These are phyloP conservation scores for Drosophila burlai DNA, from an alignment of 1,140 invertebrate species.

Conservation along the genomic window DNA sequence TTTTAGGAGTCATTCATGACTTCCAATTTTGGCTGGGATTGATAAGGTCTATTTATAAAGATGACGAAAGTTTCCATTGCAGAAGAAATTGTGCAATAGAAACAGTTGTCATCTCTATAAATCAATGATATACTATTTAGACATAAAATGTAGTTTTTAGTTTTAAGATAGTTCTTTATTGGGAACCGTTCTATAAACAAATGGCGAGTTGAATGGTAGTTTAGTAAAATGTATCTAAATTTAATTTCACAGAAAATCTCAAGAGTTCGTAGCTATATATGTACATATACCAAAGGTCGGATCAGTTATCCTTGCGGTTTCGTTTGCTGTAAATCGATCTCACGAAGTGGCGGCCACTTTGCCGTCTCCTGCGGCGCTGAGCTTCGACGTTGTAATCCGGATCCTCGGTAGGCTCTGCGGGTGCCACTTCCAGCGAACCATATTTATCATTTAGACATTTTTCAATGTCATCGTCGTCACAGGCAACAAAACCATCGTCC, in stretches of 20 bases:
- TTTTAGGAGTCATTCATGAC: background rate
- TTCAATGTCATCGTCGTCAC: slow-evolving; percentile 31
- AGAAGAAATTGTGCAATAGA: too few species aligned
- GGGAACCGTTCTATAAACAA: slow-evolving; percentile 6
- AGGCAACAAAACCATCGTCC: background rate
- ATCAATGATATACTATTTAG: too few species aligned
- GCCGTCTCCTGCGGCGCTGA: slow-evolving; percentile 45
- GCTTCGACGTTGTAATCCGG: slow-evolving; percentile 37
- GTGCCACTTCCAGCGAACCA: slow-evolving; percentile 11
- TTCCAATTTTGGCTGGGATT: background rate
- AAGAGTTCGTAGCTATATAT: background rate
- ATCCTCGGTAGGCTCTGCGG: background rate
- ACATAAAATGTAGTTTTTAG: too few species aligned
- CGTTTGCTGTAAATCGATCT: slow-evolving; percentile 65
- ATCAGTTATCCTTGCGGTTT: background rate
- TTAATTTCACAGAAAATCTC: slow-evolving; percentile 20
- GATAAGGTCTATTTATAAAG: background rate
- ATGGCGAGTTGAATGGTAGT: slow-evolving; percentile 7
- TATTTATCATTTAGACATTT: slow-evolving; percentile 46
- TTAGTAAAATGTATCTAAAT: background rate
- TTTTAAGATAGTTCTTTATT: slow-evolving; percentile 12
- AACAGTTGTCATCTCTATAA: too few species aligned
- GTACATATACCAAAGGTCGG: too few species aligned
- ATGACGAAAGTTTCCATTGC: background rate
- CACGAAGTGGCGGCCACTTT: slow-evolving; percentile 35